Evolutionary conservation across 2,888 invertebrate species (phyloP).

Genomic region (Matsumyia berberina): DNA sequence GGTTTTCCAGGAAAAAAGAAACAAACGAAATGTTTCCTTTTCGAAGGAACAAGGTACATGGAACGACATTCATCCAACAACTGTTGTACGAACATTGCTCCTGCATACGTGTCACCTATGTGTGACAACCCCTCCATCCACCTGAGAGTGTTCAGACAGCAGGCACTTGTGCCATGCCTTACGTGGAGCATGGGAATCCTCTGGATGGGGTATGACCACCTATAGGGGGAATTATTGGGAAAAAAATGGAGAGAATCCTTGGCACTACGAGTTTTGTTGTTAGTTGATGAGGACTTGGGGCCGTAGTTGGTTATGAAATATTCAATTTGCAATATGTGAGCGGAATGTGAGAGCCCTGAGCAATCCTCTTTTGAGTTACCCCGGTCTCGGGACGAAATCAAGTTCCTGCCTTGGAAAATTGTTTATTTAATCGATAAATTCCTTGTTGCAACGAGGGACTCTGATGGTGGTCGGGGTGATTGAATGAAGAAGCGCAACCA

Average conservation of each 20-base stretch:
- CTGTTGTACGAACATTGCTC: not conserved
- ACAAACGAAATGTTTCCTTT: not conserved
- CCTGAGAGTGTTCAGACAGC: not conserved
- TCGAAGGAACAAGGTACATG: not conserved
- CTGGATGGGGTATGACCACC: not conserved
- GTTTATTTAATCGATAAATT: slow-evolving; percentile 57
- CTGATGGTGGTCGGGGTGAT: not conserved
- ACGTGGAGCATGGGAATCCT: no score
- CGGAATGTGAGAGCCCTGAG: not conserved
- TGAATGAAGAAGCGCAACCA: not conserved
- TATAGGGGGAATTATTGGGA: not conserved
- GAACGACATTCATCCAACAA: not conserved
- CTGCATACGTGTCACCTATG: not conserved
- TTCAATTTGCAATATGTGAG: slow-evolving; percentile 46
- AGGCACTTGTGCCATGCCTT: no score
- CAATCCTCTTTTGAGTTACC: not conserved
- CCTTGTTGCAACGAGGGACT: slow-evolving; percentile 11
- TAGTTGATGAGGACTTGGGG: slow-evolving; percentile 3
- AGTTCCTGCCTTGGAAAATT: slow-evolving; percentile 10
- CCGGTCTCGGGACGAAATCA: slow-evolving; percentile 24
- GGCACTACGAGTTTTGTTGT: not conserved
- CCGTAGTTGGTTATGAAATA: slow-evolving; percentile 36
- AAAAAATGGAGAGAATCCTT: not conserved
- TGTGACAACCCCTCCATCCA: not conserved
- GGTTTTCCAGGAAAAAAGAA: not conserved